Base-by-base conservation (phyloP, 2,797 vertebrate species). In the Falco naumanni region DNA sequence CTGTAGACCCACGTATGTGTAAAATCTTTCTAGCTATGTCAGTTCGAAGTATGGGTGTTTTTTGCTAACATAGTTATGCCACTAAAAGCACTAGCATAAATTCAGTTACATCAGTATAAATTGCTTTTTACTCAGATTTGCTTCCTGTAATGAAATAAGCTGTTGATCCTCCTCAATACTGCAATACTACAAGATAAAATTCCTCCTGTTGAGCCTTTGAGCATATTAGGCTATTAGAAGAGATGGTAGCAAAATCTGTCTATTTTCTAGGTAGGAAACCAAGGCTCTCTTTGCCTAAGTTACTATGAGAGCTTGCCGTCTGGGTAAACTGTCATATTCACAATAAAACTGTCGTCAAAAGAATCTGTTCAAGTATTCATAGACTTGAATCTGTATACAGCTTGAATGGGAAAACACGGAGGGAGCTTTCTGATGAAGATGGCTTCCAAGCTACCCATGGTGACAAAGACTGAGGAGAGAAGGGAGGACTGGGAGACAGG, bases 281-380 rank as follows among this genome's bases (percentile, higher is more conserved):
- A 7, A 87, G 47, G 12, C 3, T 37, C 2, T 48, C 48, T 78
- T 64, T 63, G 51, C 34, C 17, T 19, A 33, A n/a, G 29, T 80
- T 54, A 28, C 48, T 51, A 3, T 1, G 2, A 84, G 4, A 74
- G 1, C 6, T 39, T 88, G 33, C 18, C 43, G 0, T 41, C 17
- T 74, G 47, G 33, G 22, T 59, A 77, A 60, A 63, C 26, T 28
- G 28, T 8, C 21, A 56, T 2, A 3, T 74, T 66, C 48, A 37
- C 1, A 14, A 12, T 53, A 77, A 59, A 66, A 41, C 29, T n/a
- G 43, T 29, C 56, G 13, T 47, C 26, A 81, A 78, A 88, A 53
- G 15, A 17, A 19, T 54, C 61, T 65, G 15, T 76, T 92, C 26
- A 33, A 59, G 5, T 59, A 48, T 43, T 71, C 24, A 37, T 51